phyloP scores from a whole-genome alignment of 2,888 invertebrate species.

The Lasioglossum calceatum region DNA sequence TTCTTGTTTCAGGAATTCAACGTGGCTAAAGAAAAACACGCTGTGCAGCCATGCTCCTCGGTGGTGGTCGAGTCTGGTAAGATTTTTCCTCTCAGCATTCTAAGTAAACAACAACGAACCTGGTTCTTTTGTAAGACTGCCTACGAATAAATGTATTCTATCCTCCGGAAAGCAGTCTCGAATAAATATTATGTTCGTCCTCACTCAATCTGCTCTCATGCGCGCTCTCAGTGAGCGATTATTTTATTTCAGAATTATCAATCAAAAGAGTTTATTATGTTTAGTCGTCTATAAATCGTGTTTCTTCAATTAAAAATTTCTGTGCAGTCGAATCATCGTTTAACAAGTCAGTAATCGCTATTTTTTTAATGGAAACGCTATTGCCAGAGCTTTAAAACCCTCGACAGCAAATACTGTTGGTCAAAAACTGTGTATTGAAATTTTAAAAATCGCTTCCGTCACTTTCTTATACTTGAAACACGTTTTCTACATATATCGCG shows the following conservation, averaged over 20 bases:
- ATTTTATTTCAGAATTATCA: not conserved
- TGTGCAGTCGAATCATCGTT: not conserved
- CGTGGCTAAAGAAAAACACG: constrained; percentile 87
- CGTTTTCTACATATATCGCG: not conserved
- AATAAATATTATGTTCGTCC: not conserved
- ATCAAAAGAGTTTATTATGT: no score
- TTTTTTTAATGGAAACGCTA: not conserved
- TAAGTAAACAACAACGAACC: not conserved
- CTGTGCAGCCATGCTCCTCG: constrained; percentile 86
- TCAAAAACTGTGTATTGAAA: not conserved
- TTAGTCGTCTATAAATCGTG: not conserved
- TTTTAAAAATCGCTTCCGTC: not conserved
- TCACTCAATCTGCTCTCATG: not conserved
- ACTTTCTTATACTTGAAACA: not conserved
- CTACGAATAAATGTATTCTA: not conserved
- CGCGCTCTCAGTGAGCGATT: not conserved
- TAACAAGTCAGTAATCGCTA: not conserved
- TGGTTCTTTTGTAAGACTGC: not conserved
- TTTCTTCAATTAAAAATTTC: not conserved
- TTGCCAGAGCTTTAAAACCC: not conserved
- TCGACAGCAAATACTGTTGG: not conserved
- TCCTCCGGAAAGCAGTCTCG: not conserved
- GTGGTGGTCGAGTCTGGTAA: constrained; percentile 79
- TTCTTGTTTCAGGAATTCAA: constrained; percentile 87
- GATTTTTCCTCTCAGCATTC: not conserved